phyloP scores from a whole-genome alignment of 2,113 vertebrate genomes.

The Halichoeres trimaculatus region DNA sequence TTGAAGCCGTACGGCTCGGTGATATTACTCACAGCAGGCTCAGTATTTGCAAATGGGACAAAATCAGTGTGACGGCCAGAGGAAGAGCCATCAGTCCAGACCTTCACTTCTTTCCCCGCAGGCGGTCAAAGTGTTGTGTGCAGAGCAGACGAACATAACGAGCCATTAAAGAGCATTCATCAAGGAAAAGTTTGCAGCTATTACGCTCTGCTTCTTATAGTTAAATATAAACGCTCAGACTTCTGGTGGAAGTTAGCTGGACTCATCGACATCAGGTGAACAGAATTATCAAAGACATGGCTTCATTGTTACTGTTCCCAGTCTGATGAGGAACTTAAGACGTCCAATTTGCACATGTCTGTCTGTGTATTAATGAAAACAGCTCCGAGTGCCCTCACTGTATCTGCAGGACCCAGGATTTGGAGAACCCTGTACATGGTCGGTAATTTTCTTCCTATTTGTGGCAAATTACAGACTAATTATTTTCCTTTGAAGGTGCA shows the following conservation, averaged over 20 bases:
- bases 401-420: too few species aligned
- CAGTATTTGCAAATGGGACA: slow-evolving; percentile 52
- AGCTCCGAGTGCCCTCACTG: too few species aligned
- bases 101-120: slow-evolving; percentile 5
- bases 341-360: too few species aligned
- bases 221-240: not conserved
- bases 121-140: slow-evolving; percentile 27
- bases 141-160: not conserved
- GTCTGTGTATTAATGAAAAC: too few species aligned
- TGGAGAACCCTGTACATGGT: too few species aligned
- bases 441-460: too few species aligned
- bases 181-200: not conserved
- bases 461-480: too few species aligned
- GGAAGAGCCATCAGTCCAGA: slow-evolving; percentile 40
- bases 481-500: too few species aligned
- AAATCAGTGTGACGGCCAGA: slow-evolving; percentile 52
- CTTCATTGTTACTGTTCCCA: too few species aligned
- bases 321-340: too few species aligned
- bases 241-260: too few species aligned
- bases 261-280: not conserved
- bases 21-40: slow-evolving; percentile 55
- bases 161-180: slow-evolving; percentile 1
- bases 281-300: not conserved
- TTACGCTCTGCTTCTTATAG: not conserved
- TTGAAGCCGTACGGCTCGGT: slow-evolving; percentile 4